Base-by-base conservation (phyloP, 2,797 vertebrate genomes). In the Chelonia mydas region DNA sequence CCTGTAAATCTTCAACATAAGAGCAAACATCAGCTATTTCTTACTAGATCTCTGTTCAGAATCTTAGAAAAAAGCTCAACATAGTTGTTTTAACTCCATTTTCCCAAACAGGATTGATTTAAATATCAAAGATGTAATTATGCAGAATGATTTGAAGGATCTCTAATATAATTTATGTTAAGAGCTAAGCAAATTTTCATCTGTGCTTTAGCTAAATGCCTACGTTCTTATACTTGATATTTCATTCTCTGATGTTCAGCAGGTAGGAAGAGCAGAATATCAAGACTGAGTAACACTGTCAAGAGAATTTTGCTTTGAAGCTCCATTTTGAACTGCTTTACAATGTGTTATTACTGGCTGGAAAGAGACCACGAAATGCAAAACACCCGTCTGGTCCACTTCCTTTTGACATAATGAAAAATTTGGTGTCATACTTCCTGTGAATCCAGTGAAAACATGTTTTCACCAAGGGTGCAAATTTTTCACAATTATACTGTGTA, bases 1-100 rank as follows among this genome's bases (percentile, higher is more conserved):
- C 99, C 99, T 90, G 99, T 99, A 97, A 99, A 99, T 98, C 99
- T 99, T 98, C 90, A 98, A 98, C 93, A 97, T 84, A 97, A 93
- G 96, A 95, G 95, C 95, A 97, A 78, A 92, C n/a, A 96, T 95
- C 90, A 97, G 3, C 50, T 25, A 13, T 33, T 57, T 92, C 85
- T 47, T 85, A 45, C 77, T 81, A 93, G 25, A 57, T 87, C 21
- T 72, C 79, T 93, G 51, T 37, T 93, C 89, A 90, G 57, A 87
- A 65, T 3, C 79, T 7, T 1, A 94, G 33, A 86, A 90, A 87
- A 94, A 92, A 88, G 28, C 31, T 93, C 87, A 90, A 68, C 6
- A 23, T n/a, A 82, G 54, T 50, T 87, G 51, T 53, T 96, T 92
- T 50, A 90, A 21, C 79, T 59, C 45, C 81, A 77, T 49, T 65